Base-by-base conservation (phyloP, 2,113 vertebrate species). In the Cyanoramphus novaezelandiae region DNA sequence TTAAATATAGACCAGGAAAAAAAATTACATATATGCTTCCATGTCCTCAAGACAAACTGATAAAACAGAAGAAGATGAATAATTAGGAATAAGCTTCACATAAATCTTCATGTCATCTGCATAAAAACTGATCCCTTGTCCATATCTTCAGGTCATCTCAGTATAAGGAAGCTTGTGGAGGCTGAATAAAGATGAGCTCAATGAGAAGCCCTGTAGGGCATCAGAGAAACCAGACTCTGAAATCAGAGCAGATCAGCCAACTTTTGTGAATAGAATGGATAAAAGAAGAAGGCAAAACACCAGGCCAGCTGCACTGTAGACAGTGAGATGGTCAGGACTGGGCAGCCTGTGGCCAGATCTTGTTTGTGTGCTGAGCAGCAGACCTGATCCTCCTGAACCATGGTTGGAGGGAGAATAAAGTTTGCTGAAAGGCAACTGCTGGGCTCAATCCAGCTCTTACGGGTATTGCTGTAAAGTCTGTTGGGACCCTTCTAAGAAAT, bases 101-200 rank as follows among this genome's bases (percentile, higher is more conserved):
- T 82, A 88, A 95, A 96, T 96, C 86, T 94, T 88, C 95, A 88
- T 88, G 44, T 50, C 69, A 89, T 88, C 80, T 96, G 63, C 80
- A 90, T 80, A 88, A 87, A 28, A 70, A 5, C 2, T 4, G 62
- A 52, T 94, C 52, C 68, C 70, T 91, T 43, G 80, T 81, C 84
- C 17, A 0, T 35, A 29, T 68, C 87, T 59, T 77, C 43, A 62
- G 59, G 69, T 89, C 78, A 37, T 43, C 62, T 63, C 69, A 43
- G 65, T 80, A 75, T 59, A 68, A 96, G 86, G 62, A n/a, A 60
- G 29, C 39, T 37, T n/a, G 55, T 5, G 29, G 64, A 27, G 62
- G n/a, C 44, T 64, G 92, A 88, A 95, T 63, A 52, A 63, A 92
- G 63, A 90, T 31, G 64, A 91, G 49, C 43, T 8, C 57, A 13